Conservation (phyloP, 2,888 invertebrate genomes). For the Pristionchus mayeri region DNA sequence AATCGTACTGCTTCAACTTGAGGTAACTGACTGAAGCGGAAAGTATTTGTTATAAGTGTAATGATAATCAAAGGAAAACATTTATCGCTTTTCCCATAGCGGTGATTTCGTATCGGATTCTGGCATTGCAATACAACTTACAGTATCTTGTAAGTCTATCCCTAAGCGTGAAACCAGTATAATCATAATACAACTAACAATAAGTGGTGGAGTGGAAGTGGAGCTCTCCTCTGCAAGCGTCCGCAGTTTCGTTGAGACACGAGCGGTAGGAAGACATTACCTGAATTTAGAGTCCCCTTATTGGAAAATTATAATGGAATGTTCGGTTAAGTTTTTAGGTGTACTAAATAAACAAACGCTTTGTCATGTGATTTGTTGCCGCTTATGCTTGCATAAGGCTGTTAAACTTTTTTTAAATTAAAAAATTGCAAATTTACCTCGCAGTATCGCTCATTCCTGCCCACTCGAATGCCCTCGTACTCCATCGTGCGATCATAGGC, state of each 20-base stretch:
- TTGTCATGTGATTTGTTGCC: no score
- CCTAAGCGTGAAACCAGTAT: no score
- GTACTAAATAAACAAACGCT: neutral
- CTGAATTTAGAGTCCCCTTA: no score
- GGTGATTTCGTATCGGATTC: no score
- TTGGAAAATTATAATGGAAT: neutral
- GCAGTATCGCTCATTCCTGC: slow-evolving; percentile 23
- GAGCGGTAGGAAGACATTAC: neutral
- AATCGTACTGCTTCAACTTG: neutral
- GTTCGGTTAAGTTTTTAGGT: neutral
- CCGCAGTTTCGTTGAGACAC: neutral
- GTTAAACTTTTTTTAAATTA: no score
- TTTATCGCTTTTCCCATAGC: no score
- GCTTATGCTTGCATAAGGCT: no score
- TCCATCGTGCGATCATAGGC: slow-evolving; percentile 43
- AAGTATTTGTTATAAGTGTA: no score
- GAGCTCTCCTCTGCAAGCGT: neutral
- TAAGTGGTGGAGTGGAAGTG: slow-evolving; percentile 17
- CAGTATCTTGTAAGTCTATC: no score
- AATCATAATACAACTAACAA: slow-evolving; percentile 1
- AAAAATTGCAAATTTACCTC: neutral
- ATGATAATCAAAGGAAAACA: no score
- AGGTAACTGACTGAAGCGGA: slow-evolving; percentile 19
- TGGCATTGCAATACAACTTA: no score
- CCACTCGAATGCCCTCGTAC: slow-evolving; percentile 22